phyloP scores from a whole-genome alignment of 2,797 vertebrate genomes.

The Micromesistius poutassou region DNA sequence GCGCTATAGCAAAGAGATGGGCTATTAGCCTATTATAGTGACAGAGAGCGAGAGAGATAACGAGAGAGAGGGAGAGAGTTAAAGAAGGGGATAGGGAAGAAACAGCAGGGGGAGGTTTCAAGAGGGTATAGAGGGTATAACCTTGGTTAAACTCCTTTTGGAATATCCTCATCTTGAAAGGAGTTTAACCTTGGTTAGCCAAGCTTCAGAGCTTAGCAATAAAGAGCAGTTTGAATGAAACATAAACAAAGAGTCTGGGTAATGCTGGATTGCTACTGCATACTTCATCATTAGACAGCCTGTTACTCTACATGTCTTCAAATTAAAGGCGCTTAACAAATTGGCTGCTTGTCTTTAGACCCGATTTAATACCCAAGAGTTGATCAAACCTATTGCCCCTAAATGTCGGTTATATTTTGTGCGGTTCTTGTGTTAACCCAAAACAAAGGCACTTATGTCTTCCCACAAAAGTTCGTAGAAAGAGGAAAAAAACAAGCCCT shows the following conservation, averaged over 20 bases:
- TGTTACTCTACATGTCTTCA: not conserved
- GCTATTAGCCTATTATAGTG: slow-evolving; percentile 41
- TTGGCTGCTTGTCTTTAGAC: not conserved
- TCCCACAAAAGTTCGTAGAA: not conserved
- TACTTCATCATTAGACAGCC: not conserved
- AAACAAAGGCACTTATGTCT: not conserved
- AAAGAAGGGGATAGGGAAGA: slow-evolving; percentile 3
- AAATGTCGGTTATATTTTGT: not conserved
- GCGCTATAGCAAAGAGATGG: slow-evolving; percentile 38
- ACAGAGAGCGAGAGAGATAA: slow-evolving; percentile 17
- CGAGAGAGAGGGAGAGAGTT: slow-evolving; percentile 7
- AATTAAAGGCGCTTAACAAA: not conserved
- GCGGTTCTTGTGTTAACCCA: not conserved
- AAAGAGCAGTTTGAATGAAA: not conserved
- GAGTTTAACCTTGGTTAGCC: no score
- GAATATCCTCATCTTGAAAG: no score
- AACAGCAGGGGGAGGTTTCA: not conserved
- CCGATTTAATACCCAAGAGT: not conserved
- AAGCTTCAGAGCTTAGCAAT: not conserved
- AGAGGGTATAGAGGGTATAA: not conserved
- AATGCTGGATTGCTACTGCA: not conserved
- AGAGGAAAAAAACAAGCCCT: not conserved
- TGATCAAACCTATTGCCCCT: not conserved
- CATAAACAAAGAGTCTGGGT: not conserved
- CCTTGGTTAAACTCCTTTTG: no score